Percentiles rank a stretch among this genome's conserved stretches.
Conservation (phyloP, 2,113 vertebrate genomes). For the Etheostoma spectabile region DNA sequence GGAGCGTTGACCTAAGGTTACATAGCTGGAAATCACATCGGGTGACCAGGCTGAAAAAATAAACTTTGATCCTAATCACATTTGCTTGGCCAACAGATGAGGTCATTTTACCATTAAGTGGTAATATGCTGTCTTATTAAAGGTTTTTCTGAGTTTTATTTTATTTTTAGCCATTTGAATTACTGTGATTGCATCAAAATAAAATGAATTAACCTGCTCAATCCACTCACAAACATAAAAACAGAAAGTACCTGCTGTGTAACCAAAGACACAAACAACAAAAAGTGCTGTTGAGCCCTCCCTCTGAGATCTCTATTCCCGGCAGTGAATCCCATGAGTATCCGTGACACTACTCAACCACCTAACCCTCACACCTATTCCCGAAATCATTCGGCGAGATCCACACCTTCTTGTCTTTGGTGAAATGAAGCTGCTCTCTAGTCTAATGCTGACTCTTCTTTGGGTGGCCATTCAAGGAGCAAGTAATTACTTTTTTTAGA, state of each 20-base stretch:
- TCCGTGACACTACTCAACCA: neutral
- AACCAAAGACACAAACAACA: neutral
- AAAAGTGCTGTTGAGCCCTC: neutral
- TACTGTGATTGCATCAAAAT: neutral
- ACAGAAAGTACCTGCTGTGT: neutral
- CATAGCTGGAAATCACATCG: neutral
- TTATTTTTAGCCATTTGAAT: neutral
- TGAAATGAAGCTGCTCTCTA: neutral
- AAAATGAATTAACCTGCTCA: neutral
- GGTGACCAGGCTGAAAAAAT: neutral
- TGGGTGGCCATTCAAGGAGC: neutral
- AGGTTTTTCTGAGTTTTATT: neutral
- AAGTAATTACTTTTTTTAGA: neutral
- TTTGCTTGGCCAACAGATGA: neutral
- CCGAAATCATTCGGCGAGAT: too few species aligned
- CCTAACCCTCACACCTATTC: neutral
- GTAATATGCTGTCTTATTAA: neutral
- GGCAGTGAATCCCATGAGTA: neutral
- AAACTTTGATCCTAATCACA: neutral
- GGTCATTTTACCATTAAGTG: too few species aligned
- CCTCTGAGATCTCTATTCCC: neutral
- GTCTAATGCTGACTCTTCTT: neutral
- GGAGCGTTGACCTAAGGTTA: neutral
- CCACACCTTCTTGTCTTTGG: neutral
- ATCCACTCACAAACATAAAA: too few species aligned